Evolutionary conservation across 2,113 vertebrate species (phyloP), one percentile per base, ranked within the genome.

Genomic region (Hippocampus zosterae): DNA sequence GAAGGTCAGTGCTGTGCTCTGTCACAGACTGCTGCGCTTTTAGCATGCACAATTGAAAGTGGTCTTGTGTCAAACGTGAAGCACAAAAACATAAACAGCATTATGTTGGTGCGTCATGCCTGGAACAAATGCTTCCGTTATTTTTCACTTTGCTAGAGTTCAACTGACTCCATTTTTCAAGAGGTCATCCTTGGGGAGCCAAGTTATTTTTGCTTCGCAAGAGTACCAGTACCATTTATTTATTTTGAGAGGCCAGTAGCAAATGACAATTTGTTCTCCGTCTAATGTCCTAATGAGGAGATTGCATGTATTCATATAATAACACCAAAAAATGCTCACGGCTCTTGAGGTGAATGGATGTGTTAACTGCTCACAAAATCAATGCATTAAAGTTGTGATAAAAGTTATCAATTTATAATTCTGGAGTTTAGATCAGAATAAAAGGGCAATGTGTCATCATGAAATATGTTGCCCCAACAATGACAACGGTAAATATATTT

Each of bases 151-250:
- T 67, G 75, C 64, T 76, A 41, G 74, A 86, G 15, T 69, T 86
- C 61, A 21, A 75, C 72, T 56, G 77, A 76, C 70, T 85, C 71
- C 57, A 25, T 50, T 65, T 71, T 85, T 71, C 85, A 78, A 88
- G 72, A 67, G 67, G 50, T 1, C 40, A 3, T 84, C 85, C 85
- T 76, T 46, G 0, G 80, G 82, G 87, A 80, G 53, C 72, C 2
- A 69, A 74, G 89, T 88, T 89, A 90, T 89, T 90, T 86, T 85
- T 87, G 75, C 78, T 74, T 81, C 81, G 70, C 84, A 68, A 78
- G 86, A 84, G 82, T 76, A 67, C 10, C 71, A 9, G 60, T 53
- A 76, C 84, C 57, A 67, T 90, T 85, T 81, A 84, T 85, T 83
- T 72, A 81, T 37, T 37, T 37, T 6, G 25, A 50, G 66, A 77